Conservation (phyloP, 2,888 invertebrate species). For the Clitarchus hookeri region DNA sequence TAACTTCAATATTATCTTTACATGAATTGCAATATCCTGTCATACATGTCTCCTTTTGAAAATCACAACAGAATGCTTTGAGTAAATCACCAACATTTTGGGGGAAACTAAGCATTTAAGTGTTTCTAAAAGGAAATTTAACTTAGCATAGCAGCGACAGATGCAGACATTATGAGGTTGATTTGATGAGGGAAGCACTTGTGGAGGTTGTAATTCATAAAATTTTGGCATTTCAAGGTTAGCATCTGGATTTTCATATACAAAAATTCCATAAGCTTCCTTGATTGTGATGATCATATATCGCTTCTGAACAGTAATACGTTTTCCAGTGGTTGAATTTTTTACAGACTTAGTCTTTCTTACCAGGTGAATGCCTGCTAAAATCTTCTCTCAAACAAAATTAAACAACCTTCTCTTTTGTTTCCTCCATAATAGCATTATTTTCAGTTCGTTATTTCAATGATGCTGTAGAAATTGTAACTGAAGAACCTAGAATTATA, state of each 20-base stretch:
- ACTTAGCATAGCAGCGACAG: slow-evolving; percentile 10
- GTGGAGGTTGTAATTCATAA: not conserved
- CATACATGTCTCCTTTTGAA: not conserved
- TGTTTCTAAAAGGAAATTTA: not conserved
- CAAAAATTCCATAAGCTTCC: not conserved
- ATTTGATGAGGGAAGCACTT: slow-evolving; percentile 24
- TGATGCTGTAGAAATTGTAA: no score
- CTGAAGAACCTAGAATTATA: no score
- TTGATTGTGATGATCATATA: no score
- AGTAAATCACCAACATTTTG: not conserved
- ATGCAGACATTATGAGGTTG: slow-evolving; percentile 20
- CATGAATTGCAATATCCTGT: not conserved
- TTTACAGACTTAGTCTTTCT: not conserved
- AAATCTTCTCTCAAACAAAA: not conserved
- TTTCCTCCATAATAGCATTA: no score
- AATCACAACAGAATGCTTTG: not conserved
- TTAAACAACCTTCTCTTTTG: no score
- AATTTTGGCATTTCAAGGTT: not conserved
- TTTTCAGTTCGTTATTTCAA: no score
- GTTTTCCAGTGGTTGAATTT: not conserved
- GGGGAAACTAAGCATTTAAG: not conserved
- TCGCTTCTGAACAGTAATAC: no score
- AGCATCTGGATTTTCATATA: not conserved
- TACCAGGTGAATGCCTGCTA: not conserved
- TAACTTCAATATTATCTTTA: not conserved